Evolutionary conservation across 1,140 invertebrate genomes (phyloP).

Genomic region (Oncopodura yosiiana): DNA sequence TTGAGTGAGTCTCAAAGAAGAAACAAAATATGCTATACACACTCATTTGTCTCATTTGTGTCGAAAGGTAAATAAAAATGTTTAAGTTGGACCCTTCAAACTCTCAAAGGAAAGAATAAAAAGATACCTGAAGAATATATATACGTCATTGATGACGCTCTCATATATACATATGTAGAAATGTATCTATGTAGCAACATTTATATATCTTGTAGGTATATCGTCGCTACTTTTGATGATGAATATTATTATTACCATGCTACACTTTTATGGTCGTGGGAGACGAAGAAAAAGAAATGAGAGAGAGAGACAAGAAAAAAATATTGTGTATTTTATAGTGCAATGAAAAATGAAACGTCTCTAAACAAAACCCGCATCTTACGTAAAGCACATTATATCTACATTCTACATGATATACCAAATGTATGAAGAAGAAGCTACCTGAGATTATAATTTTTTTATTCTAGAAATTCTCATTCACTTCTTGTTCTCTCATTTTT

Average conservation of each 20-base stretch:
- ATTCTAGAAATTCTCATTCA: slow-evolving; percentile 1
- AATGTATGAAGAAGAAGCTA: slow-evolving; percentile 7
- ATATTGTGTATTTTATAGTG: slow-evolving; percentile 18
- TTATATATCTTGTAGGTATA: too few relatives aligned
- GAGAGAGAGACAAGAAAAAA: too few relatives aligned
- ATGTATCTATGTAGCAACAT: too few relatives aligned
- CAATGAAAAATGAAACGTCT: slow-evolving; percentile 18
- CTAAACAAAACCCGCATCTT: slow-evolving; percentile 5
- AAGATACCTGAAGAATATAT: too few relatives aligned
- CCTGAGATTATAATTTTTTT: slow-evolving; percentile 4
- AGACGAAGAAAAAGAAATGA: slow-evolving; percentile 14
- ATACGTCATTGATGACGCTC: too few relatives aligned
- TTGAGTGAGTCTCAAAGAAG: too few relatives aligned
- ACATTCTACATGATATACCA: background rate
- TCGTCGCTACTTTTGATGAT: slow-evolving; percentile 15
- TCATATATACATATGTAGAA: too few relatives aligned
- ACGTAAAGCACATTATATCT: background rate
- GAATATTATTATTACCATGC: too few relatives aligned
- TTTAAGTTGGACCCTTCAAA: too few relatives aligned
- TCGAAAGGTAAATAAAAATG: slow-evolving; percentile 9
- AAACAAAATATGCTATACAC: too few relatives aligned
- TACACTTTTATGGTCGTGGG: slow-evolving; percentile 17
- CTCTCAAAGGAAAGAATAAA: too few relatives aligned
- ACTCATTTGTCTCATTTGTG: slow-evolving; percentile 19
- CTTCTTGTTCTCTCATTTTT: background rate